phyloP scores from a whole-genome alignment of 2,113 vertebrate species.

The Anguilla japonica region DNA sequence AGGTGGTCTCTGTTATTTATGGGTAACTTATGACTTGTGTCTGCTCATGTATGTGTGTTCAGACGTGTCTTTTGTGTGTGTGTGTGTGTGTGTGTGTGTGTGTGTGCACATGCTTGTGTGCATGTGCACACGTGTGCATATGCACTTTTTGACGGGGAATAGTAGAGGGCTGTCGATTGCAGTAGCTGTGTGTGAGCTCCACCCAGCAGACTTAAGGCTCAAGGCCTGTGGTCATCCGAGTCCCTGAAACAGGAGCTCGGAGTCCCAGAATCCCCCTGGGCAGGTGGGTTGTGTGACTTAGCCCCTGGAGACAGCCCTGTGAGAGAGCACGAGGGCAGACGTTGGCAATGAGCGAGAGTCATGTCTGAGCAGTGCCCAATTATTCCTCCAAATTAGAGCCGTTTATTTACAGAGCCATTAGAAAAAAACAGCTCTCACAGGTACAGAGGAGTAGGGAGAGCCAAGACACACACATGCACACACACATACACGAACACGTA shows the following conservation, averaged over 20 bases:
- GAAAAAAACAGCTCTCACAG: slow-evolving; percentile 23
- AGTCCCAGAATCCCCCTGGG: neutral
- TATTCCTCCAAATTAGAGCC: slow-evolving; percentile 1
- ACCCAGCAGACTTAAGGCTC: neutral
- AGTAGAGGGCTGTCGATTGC: neutral
- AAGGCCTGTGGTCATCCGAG: neutral
- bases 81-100: too few relatives aligned
- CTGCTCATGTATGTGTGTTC: too few relatives aligned
- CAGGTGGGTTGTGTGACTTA: neutral
- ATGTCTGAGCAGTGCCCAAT: slow-evolving; percentile 10
- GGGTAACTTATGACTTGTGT: too few relatives aligned
- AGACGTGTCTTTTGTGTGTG: too few relatives aligned
- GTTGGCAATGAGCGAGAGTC: neutral
- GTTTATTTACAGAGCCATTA: slow-evolving; percentile 28
- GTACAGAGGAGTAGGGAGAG: neutral
- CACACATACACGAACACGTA: neutral
- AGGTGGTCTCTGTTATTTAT: too few relatives aligned
- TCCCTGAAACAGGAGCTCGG: neutral
- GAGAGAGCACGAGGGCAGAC: neutral
- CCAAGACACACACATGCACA: slow-evolving; percentile 15
- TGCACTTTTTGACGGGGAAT: too few relatives aligned
- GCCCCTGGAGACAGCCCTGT: neutral
- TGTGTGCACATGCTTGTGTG: neutral
- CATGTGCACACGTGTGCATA: neutral
- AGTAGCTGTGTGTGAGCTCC: neutral